Base-by-base conservation (phyloP, 1,140 invertebrate species). In the Drosophila tsacasi region DNA sequence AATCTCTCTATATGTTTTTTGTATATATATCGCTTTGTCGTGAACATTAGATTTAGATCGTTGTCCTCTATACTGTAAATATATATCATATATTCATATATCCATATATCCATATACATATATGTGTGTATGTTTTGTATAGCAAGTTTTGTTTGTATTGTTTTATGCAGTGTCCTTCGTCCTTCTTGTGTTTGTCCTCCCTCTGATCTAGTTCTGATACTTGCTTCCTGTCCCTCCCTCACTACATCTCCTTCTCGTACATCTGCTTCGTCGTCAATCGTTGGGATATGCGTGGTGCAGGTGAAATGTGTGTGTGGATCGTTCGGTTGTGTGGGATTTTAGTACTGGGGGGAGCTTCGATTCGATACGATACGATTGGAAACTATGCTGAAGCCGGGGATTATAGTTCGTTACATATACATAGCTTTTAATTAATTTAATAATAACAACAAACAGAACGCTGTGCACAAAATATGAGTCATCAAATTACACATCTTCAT, bases 241-340 rank as follows among this genome's bases (percentile, higher is more conserved):
- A 37, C 27, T 44, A 39, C 15, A 37, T 54, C 37, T 50, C 32
- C 30, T 77, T 19, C 21, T 69, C 49, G 49, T 61, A 63, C 52
- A 30, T 71, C 37, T 50, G 46, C 42, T 52, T 54, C 42, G 21
- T 54, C 44, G 27, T 90, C 65, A 74, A 78, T 91, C 86, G 86
- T 91, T 91, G 86, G 86, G 86, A 91, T 91, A 91, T 91, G 86
- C 86, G 74, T 90, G 83, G 79, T 82, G 83, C 79, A 85, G 76
- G 86, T 90, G 80, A 83, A 73, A 78, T 54, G 47, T 62, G 61
- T 61, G 60, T 75, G 71, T 82, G 83, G 71, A 69, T 66, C 80
- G 58, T 71, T 78, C 40, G 57, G 55, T 68, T 61, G 50, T 60
- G 25, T 46, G 60, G 27, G 30, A 13, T 75, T 55, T 37, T 3